Evolutionary conservation across 1,140 invertebrate genomes (phyloP), one percentile per base, ranked within the genome.

Genomic region (Xylocopa sonorina): DNA sequence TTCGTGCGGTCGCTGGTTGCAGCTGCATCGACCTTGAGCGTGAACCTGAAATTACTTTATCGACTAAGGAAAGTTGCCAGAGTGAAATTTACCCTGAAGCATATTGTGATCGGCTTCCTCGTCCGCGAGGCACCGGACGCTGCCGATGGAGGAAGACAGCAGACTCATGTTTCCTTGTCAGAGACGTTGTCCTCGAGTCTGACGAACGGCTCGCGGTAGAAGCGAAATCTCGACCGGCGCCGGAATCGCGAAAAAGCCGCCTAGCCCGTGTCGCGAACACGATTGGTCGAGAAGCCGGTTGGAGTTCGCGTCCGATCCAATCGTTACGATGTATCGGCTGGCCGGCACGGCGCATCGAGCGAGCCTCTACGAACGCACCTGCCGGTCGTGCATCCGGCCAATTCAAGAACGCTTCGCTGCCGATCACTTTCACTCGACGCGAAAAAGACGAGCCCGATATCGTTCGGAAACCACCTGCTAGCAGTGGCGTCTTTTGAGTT

Each of bases 11-110:
- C 74, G 27, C 55, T 55, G 24, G 24, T 55, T 32, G 43, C 64
- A 53, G 27, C 71, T 27, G 82, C 58, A 64, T 5, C 77, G 69
- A 62, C 69, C 68, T 72, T 78, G 76, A 60, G 34, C 51, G 58
- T 53, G 63, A 32, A 48, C 76, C 46, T 34, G 75, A 78, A 71
- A 71, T 24, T 29, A 67, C 29, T 27, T n/a, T n/a, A 48, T 21
- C 29, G 4, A 67, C 10, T 34, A 50, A 4, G 38, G 3, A n/a
- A n/a, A n/a, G 12, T 27, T 10, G 16, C 29, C 12, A 32, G 12
- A 18, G 74, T 48, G 77, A 77, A 75, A 88, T 88, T 92, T 91
- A 93, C 92, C 92, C 88, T 93, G 91, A 2, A 93, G 90, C 92
- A 93, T 93, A 72, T 91, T 92, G 85, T 90, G 86, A 63, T 92